Conservation (phyloP, 2,113 vertebrate genomes). For the Elephas maximus region DNA sequence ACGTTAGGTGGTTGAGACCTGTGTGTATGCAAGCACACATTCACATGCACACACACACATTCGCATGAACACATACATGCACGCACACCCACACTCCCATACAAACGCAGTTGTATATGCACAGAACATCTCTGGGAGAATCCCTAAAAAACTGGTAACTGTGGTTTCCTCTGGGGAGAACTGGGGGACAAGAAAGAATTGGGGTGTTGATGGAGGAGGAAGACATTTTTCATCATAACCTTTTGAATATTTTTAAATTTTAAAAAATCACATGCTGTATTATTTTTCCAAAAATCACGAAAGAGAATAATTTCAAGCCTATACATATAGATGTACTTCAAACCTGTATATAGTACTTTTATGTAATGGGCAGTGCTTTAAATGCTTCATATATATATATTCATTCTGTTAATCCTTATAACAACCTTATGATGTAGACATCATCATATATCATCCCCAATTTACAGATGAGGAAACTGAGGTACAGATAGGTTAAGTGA, state of each 20-base stretch:
- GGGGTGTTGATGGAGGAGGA: not conserved
- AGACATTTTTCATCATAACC: not conserved
- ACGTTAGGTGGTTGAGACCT: not conserved
- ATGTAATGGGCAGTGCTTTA: not conserved
- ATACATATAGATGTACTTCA: not conserved
- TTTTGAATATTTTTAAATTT: slow-evolving; percentile 1
- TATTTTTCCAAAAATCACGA: slow-evolving; percentile 52
- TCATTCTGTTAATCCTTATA: not conserved
- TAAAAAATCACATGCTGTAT: not conserved
- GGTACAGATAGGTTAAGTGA: slow-evolving; percentile 11
- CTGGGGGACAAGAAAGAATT: not conserved
- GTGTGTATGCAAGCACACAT: not conserved
- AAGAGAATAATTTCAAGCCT: slow-evolving; percentile 29
- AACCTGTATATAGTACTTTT: not conserved
- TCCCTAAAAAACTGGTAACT: not conserved
- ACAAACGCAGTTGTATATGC: not conserved
- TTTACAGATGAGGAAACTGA: slow-evolving; percentile 61
- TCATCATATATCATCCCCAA: not conserved
- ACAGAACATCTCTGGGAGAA: slow-evolving; percentile 18
- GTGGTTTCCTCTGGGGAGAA: slow-evolving; percentile 34
- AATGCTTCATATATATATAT: not conserved
- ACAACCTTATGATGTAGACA: not conserved
- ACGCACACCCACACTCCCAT: not conserved
- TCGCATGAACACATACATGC: not conserved
- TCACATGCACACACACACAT: not conserved